Percentiles rank a stretch among this genome's conserved stretches.
Conservation (phyloP, 2,888 invertebrate genomes). For the Bhutanitis thaidina region DNA sequence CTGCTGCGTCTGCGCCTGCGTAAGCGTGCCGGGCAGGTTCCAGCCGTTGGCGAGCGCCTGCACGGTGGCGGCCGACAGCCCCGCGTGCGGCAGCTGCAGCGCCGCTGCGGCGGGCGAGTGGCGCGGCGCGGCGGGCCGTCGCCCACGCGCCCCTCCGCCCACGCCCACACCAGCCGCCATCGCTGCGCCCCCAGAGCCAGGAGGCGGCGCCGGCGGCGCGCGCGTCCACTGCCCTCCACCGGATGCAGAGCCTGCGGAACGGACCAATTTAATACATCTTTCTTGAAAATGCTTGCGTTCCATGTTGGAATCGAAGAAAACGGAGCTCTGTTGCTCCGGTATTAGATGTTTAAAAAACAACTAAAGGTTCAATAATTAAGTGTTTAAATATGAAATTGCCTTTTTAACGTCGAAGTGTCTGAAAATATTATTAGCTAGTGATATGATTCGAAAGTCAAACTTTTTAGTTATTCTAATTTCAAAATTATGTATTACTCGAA, state of each 20-base stretch:
- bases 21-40: constrained; percentile 50
- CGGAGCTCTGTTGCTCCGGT: too few relatives aligned
- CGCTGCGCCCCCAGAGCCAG: constrained; percentile 41
- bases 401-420: too few relatives aligned
- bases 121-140: constrained; percentile 50
- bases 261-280: too few relatives aligned
- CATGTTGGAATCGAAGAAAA: too few relatives aligned
- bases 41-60: constrained; percentile 69
- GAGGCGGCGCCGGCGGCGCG: constrained; percentile 86
- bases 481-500: too few relatives aligned
- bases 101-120: constrained; percentile 52
- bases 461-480: too few relatives aligned
- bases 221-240: constrained; percentile 88
- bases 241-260: constrained; percentile 53
- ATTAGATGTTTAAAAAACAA: too few relatives aligned
- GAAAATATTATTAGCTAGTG: too few relatives aligned
- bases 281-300: too few relatives aligned
- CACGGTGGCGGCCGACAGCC: constrained; percentile 62
- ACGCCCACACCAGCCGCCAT: constrained; percentile 35
- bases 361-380: too few relatives aligned
- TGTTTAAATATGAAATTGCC: too few relatives aligned
- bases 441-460: too few relatives aligned
- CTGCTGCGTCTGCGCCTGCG: constrained; percentile 73
- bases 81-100: constrained; percentile 65
- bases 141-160: constrained; percentile 53